Evolutionary conservation across 2,797 vertebrate genomes (phyloP).

Genomic region (Fistularia commersonii): DNA sequence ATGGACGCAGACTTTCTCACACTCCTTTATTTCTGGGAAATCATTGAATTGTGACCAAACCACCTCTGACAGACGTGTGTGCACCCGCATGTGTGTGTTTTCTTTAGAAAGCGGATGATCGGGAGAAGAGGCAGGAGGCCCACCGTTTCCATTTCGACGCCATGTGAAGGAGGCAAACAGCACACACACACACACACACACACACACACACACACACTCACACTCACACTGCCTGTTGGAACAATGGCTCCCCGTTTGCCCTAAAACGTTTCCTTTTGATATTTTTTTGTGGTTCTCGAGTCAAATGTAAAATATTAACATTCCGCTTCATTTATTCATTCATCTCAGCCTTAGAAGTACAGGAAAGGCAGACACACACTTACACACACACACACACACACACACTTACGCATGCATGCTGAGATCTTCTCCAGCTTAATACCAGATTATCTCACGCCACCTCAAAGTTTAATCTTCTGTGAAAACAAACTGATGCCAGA

Average conservation of each 20-base stretch:
- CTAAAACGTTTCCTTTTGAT: conserved; percentile 51
- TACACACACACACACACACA: conserved; percentile 13
- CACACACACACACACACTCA: background rate
- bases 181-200: too few species aligned
- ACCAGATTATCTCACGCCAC: too few species aligned
- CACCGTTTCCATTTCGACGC: conserved; percentile 98
- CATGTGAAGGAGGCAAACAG: conserved; percentile 84
- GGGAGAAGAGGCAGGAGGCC: conserved; percentile 96
- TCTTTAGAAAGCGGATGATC: conserved; percentile 95
- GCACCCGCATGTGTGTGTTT: conserved; percentile 28
- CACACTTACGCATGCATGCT: conserved; percentile 10
- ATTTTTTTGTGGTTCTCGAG: conserved; percentile 39
- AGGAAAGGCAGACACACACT: conserved; percentile 27
- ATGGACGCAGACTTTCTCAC: too few species aligned
- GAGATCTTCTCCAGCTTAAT: conserved; percentile 18
- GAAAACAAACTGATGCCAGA: too few species aligned
- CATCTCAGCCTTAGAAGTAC: conserved; percentile 46
- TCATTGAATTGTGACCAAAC: background rate
- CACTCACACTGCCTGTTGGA: background rate
- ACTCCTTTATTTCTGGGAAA: too few species aligned
- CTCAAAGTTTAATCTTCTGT: too few species aligned
- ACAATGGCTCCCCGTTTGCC: conserved; percentile 14
- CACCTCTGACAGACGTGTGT: background rate
- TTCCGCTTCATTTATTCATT: conserved; percentile 51
- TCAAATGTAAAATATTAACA: conserved; percentile 52